Evolutionary conservation across 2,113 vertebrate genomes (phyloP).

Genomic region (Eptatretus burgeri): DNA sequence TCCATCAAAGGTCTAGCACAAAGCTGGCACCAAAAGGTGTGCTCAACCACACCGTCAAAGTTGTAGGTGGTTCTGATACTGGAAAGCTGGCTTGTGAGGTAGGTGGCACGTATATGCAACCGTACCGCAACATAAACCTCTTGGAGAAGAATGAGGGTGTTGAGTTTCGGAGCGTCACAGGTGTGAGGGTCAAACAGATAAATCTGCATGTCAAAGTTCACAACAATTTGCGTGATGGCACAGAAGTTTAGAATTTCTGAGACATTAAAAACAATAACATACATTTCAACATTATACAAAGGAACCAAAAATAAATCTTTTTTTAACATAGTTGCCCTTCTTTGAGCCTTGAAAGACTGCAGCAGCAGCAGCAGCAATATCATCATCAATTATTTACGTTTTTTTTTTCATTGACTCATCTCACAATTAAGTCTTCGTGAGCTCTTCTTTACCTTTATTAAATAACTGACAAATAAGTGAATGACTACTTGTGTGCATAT

Average conservation of each 20-base stretch:
- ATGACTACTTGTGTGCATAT: no score
- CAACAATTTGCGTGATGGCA: slow-evolving; percentile 62
- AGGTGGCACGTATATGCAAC: background rate
- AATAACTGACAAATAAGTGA: no score
- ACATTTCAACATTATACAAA: no score
- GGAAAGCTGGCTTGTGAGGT: slow-evolving; percentile 14
- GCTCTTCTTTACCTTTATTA: no score
- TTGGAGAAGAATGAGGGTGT: slow-evolving; percentile 17
- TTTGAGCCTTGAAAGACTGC: no score
- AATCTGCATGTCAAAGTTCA: slow-evolving; percentile 68
- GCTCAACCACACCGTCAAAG: slow-evolving; percentile 53
- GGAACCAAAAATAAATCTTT: no score
- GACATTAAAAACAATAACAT: no score
- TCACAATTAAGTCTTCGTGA: no score
- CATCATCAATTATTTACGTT: no score
- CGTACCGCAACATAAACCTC: slow-evolving; percentile 27
- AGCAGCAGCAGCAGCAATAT: no score
- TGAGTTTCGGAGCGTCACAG: slow-evolving; percentile 14
- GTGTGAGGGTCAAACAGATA: slow-evolving; percentile 38
- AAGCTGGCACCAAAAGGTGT: slow-evolving; percentile 1
- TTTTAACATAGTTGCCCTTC: no score
- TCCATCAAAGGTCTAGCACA: background rate
- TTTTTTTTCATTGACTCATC: no score
- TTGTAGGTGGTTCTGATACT: slow-evolving; percentile 37
- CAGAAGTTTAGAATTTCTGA: slow-evolving; percentile 34